These are phyloP conservation scores for Macquaria ambigua DNA, from an alignment of 2,113 vertebrate genomes.

Conservation along the genomic window DNA sequence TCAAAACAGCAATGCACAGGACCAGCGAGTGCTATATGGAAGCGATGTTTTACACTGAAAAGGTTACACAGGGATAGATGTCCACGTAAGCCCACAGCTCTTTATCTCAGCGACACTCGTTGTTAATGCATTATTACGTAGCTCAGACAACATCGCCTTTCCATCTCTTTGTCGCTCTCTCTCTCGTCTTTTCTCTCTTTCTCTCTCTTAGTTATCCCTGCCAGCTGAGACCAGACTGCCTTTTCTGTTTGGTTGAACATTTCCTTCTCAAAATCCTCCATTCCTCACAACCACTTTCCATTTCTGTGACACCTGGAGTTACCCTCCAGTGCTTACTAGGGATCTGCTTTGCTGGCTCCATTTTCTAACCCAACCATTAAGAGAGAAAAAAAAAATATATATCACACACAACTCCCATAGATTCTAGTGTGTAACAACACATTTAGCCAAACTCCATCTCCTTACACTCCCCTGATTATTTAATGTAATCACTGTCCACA, in stretches of 20 bases:
- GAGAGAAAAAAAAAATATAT: background rate
- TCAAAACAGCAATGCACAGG: background rate
- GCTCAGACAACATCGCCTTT: slow-evolving; percentile 21
- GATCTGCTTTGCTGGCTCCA: slow-evolving; percentile 35
- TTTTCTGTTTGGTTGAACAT: slow-evolving; percentile 59
- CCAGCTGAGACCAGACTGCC: slow-evolving; percentile 57
- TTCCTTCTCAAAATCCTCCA: slow-evolving; percentile 53
- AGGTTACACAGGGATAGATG: slow-evolving; percentile 32
- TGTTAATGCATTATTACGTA: slow-evolving; percentile 50
- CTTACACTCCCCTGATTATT: slow-evolving; percentile 54
- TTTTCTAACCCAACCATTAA: slow-evolving; percentile 33
- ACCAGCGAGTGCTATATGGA: background rate
- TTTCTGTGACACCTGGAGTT: slow-evolving; percentile 64
- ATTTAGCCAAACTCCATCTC: slow-evolving; percentile 35
- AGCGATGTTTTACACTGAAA: slow-evolving; percentile 13
- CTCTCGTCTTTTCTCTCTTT: background rate
- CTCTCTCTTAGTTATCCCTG: slow-evolving; percentile 16
- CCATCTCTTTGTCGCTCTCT: slow-evolving; percentile 10
- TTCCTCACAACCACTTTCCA: slow-evolving; percentile 73
- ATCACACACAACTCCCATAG: background rate
- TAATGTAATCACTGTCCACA: slow-evolving; percentile 48
- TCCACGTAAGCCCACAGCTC: slow-evolving; percentile 40
- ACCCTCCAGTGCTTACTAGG: slow-evolving; percentile 13
- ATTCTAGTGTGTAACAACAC: slow-evolving; percentile 19
- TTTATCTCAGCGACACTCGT: slow-evolving; percentile 41